phyloP scores from a whole-genome alignment of 2,113 vertebrate species.

The Raphicerus campestris region DNA sequence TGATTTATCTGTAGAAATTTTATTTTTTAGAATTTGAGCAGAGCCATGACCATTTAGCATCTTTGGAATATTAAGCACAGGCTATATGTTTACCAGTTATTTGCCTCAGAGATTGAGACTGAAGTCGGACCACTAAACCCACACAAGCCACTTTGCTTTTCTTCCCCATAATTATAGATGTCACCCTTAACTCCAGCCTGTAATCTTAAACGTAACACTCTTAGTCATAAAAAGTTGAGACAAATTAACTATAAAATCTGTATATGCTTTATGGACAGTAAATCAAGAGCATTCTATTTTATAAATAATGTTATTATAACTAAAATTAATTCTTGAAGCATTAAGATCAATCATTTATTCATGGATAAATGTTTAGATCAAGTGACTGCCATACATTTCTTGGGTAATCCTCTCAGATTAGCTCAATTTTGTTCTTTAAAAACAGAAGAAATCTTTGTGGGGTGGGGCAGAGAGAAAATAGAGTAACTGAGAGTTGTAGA shows the following conservation, averaged over 20 bases:
- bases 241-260: not conserved
- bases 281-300: not conserved
- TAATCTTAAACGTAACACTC: not conserved
- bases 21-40: not conserved
- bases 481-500: not conserved
- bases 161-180: not conserved
- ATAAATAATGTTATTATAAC: not conserved
- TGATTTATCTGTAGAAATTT: not conserved
- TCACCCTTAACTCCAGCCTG: not conserved
- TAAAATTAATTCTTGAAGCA: not conserved
- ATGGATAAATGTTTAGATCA: not conserved
- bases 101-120: not conserved
- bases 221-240: not conserved
- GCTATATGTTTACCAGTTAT: not conserved
- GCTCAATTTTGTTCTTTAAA: not conserved
- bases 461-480: not conserved
- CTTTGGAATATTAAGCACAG: not conserved
- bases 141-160: not conserved
- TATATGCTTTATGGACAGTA: not conserved
- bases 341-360: not conserved
- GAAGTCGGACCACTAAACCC: not conserved
- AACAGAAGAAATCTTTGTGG: not conserved
- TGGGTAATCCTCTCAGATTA: not conserved
- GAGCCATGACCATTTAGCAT: not conserved
- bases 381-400: not conserved